Evolutionary conservation across 2,113 vertebrate species (phyloP).

Genomic region (Camarhynchus parvulus): DNA sequence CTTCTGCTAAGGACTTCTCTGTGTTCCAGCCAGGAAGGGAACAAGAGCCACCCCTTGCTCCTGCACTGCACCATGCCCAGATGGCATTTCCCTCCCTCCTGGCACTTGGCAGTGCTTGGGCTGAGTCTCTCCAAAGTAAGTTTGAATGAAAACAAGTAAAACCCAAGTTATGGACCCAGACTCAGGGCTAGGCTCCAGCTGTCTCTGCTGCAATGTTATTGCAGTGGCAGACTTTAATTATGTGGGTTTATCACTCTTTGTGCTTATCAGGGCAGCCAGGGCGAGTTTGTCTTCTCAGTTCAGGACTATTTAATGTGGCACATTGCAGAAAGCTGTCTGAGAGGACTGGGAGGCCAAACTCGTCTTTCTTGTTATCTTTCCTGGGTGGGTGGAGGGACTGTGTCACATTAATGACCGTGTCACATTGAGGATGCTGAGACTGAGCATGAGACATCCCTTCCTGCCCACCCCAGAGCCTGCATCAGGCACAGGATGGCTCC

Average conservation of each 20-base stretch:
- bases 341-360: background rate
- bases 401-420: background rate
- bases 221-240: slow-evolving; percentile 39
- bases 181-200: background rate
- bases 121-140: background rate
- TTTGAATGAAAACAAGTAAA: background rate
- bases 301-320: background rate
- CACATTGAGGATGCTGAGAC: background rate
- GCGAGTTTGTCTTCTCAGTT: background rate
- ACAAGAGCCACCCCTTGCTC: background rate
- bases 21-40: background rate
- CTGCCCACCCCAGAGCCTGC: fast-evolving
- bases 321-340: slow-evolving; percentile 13
- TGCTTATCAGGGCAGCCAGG: background rate
- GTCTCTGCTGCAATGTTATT: background rate
- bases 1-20: background rate
- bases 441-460: background rate
- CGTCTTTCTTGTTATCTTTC: slow-evolving; percentile 23
- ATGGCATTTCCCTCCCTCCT: background rate
- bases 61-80: background rate
- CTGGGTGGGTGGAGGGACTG: background rate
- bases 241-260: background rate
- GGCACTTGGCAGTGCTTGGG: background rate
- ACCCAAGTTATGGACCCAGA: background rate
- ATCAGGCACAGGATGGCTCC: background rate